A percentile compares a stretch with the other conserved stretches of the same genome.
These are phyloP conservation scores for Cladopsammia gracilis DNA, from an alignment of 64 coral and sea anemone species.

Conservation along the genomic window DNA sequence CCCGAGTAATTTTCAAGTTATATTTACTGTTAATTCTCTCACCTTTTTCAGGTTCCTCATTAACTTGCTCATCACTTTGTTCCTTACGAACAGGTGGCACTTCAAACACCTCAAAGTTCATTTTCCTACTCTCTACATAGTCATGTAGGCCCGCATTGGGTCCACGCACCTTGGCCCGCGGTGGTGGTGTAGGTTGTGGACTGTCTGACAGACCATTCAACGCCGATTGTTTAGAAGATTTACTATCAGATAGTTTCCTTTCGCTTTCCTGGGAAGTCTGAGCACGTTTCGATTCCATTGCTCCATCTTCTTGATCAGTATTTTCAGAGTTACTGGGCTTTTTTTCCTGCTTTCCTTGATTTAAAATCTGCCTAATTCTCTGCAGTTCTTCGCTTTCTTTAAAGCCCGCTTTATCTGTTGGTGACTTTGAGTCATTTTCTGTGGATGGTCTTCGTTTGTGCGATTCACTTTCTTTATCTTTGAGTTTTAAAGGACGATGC, in stretches of 20 bases:
- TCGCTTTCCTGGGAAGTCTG: neutral
- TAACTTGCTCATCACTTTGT: slow-evolving; percentile 1
- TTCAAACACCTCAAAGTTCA: slow-evolving; percentile 75
- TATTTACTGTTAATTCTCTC: neutral
- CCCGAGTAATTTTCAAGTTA: no score
- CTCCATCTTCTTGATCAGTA: neutral
- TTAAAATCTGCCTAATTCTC: slow-evolving; percentile 59
- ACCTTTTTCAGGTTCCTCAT: neutral
- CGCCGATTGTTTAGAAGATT: slow-evolving; percentile 15
- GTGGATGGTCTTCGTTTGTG: slow-evolving; percentile 15
- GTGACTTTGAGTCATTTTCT: slow-evolving; percentile 12
- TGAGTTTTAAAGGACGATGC: slow-evolving; percentile 72
- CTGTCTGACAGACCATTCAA: neutral
- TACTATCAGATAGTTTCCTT: slow-evolving; percentile 9
- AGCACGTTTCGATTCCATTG: no score
- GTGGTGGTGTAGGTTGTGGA: neutral
- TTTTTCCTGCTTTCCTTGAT: slow-evolving; percentile 58
- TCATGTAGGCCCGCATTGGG: slow-evolving; percentile 49
- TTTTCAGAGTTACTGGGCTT: slow-evolving; percentile 27
- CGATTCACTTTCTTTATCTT: slow-evolving; percentile 58
- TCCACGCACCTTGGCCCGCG: neutral
- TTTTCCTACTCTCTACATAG: slow-evolving; percentile 61
- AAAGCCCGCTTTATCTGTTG: slow-evolving; percentile 23
- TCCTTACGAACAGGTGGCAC: neutral
- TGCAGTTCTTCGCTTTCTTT: slow-evolving; percentile 75